phyloP scores from a whole-genome alignment of 2,888 invertebrate genomes.

The Malthinus flaveolus region DNA sequence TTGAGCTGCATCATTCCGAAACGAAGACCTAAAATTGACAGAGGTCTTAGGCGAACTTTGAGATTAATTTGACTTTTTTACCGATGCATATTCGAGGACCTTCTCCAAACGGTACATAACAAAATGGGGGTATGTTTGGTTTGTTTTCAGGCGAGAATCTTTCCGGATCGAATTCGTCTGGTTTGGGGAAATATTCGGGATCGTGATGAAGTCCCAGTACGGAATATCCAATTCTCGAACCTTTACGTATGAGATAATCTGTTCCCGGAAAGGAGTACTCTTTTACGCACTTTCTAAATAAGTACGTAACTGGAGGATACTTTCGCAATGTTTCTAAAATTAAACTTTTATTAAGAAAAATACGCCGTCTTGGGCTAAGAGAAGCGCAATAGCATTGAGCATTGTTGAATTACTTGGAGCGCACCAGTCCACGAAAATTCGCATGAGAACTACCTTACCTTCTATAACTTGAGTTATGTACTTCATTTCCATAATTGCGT shows the following conservation, averaged over 20 bases:
- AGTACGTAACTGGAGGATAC: conserved; percentile 42
- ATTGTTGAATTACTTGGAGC: no score
- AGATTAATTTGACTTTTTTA: background rate
- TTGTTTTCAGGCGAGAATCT: conserved; percentile 12
- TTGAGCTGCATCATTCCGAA: conserved; percentile 6
- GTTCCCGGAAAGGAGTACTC: conserved; percentile 42
- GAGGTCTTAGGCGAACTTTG: background rate
- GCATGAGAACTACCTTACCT: no score
- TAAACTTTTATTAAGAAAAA: background rate
- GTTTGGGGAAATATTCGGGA: conserved; percentile 17
- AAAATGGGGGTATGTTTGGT: background rate
- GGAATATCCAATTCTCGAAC: conserved; percentile 39
- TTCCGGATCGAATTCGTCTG: conserved; percentile 18
- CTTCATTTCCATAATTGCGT: background rate
- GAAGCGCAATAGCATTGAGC: no score
- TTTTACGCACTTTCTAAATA: conserved; percentile 33
- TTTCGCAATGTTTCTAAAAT: conserved; percentile 47
- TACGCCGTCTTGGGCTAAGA: no score
- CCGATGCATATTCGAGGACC: background rate
- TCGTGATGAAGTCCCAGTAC: conserved; percentile 14
- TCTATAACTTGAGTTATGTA: background rate
- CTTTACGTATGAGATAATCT: conserved; percentile 43
- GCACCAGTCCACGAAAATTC: no score
- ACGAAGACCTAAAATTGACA: background rate
- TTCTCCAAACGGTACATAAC: conserved; percentile 35